Base-by-base conservation (phyloP, 2,113 vertebrate genomes). In the Lophius piscatorius region DNA sequence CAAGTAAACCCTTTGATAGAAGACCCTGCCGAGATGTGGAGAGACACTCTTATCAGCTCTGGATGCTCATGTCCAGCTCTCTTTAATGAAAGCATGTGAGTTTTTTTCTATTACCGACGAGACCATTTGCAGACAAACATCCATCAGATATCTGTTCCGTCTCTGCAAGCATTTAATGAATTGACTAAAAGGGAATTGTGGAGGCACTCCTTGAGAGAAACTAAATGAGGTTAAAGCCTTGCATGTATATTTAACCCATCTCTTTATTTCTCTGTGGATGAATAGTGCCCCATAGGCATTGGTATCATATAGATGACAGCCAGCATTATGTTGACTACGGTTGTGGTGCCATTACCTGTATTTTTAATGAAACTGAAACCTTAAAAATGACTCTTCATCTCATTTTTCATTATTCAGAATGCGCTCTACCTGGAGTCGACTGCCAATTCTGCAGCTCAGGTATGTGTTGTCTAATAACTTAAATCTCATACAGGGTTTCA, bases 101-200 rank as follows among this genome's bases (percentile, higher is more conserved):
- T 91, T 90, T 89, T 83, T 90, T 31, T n/a, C 89, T 81, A 86
- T 89, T 79, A 80, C 72, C 36, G 76, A 87, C 78, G 80, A 86
- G 78, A 81, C 87, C 90, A 90, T 92, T 90, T 90, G 63, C 87
- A 83, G 84, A 89, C 79, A 84, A 86, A 83, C 83, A 89, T 91
- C 88, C 78, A 89, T 91, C 89, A 86, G 67, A 50, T 67, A 57
- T 70, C 80, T 73, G 72, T 79, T 74, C 82, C 66, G 72, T 88
- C 85, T 89, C 73, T 88, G 74, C 84, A 70, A 68, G 72, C 58
- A 42, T 48, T 64, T 83, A 84, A 90, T 85, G 78, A 85, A 89
- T 86, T 82, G 80, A 78, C 69, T 63, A 68, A 70, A 83, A 80
- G 82, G 87, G 90, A 90, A 91, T 88, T 86, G 89, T 88, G 76